Evolutionary conservation across 2,888 invertebrate genomes (phyloP).

Genomic region (Leistus spinibarbis): DNA sequence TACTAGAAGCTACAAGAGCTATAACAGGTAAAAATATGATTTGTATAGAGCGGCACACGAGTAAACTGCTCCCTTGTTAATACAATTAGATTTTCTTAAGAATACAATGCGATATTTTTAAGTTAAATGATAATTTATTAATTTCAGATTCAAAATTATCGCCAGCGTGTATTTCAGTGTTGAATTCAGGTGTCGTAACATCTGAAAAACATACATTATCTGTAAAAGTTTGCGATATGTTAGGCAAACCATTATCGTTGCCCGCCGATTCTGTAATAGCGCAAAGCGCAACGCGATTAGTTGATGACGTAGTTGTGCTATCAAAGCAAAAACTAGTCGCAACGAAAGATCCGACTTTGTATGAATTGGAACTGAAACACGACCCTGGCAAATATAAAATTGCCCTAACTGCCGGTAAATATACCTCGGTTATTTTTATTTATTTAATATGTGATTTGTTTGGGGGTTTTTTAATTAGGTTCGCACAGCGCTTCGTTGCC

Average conservation of each 20-base stretch:
- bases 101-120: too few species aligned
- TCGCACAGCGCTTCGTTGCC: slow-evolving; percentile 59
- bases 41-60: too few species aligned
- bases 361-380: slow-evolving; percentile 79
- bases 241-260: slow-evolving; percentile 71
- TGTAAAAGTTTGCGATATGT: slow-evolving; percentile 74
- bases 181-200: slow-evolving; percentile 79
- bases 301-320: slow-evolving; percentile 76
- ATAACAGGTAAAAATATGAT: slow-evolving; percentile 66
- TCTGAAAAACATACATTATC: slow-evolving; percentile 74
- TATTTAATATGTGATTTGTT: too few species aligned
- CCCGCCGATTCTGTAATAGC: slow-evolving; percentile 71
- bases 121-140: slow-evolving; percentile 55
- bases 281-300: slow-evolving; percentile 74
- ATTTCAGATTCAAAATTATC: slow-evolving; percentile 61
- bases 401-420: slow-evolving; percentile 69
- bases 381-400: slow-evolving; percentile 86
- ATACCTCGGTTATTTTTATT: too few species aligned
- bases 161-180: slow-evolving; percentile 84
- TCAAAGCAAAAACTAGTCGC: slow-evolving; percentile 67
- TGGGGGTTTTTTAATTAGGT: slow-evolving; percentile 4
- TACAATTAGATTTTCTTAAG: too few species aligned
- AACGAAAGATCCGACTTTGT: slow-evolving; percentile 69
- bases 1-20: slow-evolving; percentile 78
- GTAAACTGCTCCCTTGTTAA: too few species aligned